These are phyloP conservation scores for Spheniscus humboldti DNA, from an alignment of 2,797 vertebrate genomes.

Conservation along the genomic window DNA sequence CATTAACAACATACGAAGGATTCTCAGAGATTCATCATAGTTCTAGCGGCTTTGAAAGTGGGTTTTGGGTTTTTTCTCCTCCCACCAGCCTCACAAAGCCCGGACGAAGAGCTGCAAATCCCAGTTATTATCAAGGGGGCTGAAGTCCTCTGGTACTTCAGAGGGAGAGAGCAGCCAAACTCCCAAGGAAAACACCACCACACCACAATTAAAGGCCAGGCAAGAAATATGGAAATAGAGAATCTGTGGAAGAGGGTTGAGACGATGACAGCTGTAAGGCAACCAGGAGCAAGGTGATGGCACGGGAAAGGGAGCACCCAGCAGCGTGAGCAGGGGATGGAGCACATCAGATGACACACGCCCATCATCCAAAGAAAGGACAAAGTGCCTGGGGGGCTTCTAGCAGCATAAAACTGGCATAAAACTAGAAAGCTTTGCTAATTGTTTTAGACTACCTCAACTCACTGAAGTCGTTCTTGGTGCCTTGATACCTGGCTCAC, in stretches of 20 bases:
- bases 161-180: not conserved
- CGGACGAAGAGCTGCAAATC: not conserved
- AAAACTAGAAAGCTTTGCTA: not conserved
- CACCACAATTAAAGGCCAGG: accelerated
- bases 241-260: not conserved
- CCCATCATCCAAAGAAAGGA: not conserved
- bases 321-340: not conserved
- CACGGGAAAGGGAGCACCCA: not conserved
- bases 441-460: not conserved
- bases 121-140: not conserved
- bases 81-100: not conserved
- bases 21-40: not conserved
- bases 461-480: not conserved
- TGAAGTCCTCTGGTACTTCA: not conserved
- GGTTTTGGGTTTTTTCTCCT: not conserved
- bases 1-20: not conserved
- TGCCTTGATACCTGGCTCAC: not conserved
- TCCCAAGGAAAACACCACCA: not conserved
- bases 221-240: not conserved
- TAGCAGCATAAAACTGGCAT: too few relatives aligned
- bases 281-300: not conserved
- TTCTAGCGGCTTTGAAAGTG: not conserved
- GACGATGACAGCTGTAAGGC: not conserved
- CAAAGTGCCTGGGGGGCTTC: not conserved
- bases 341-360: accelerated